Evolutionary conservation across 2,797 vertebrate genomes (phyloP).

Genomic region (Gymnodraco acuticeps): DNA sequence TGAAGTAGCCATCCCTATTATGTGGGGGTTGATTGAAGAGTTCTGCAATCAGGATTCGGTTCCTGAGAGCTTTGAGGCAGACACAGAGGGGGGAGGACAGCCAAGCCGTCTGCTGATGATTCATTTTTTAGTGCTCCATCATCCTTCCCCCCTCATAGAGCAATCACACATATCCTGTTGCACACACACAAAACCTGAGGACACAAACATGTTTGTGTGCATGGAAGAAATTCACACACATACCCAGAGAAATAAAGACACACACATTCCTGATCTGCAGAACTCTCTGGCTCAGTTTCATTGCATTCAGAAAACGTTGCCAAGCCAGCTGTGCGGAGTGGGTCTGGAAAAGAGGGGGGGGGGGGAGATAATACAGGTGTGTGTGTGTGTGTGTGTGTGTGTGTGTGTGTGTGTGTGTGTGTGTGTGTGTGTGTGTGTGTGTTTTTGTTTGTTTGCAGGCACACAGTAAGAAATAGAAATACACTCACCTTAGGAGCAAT

Average conservation of each 20-base stretch:
- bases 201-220: conserved; percentile 40
- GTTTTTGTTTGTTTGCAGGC: conserved; percentile 36
- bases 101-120: conserved; percentile 67
- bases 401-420: conserved; percentile 50
- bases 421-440: conserved; percentile 57
- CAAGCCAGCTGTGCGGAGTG: conserved; percentile 68
- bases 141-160: conserved; percentile 54
- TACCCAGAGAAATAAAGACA: neutral
- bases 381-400: conserved; percentile 51
- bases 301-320: conserved; percentile 42
- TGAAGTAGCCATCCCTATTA: conserved; percentile 7
- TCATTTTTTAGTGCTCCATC: conserved; percentile 70
- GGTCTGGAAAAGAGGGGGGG: conserved; percentile 27
- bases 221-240: conserved; percentile 16
- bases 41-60: conserved; percentile 64
- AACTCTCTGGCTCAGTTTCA: conserved; percentile 52
- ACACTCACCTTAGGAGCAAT: conserved; percentile 9
- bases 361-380: conserved; percentile 61
- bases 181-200: conserved; percentile 13
- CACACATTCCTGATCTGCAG: conserved; percentile 56
- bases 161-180: conserved; percentile 68
- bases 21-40: conserved; percentile 71
- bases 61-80: conserved; percentile 54
- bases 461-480: conserved; percentile 9
- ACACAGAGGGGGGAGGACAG: conserved; percentile 39